Evolutionary conservation across 1,140 invertebrate species (phyloP).

Genomic region (Brachionus rotundiformis): DNA sequence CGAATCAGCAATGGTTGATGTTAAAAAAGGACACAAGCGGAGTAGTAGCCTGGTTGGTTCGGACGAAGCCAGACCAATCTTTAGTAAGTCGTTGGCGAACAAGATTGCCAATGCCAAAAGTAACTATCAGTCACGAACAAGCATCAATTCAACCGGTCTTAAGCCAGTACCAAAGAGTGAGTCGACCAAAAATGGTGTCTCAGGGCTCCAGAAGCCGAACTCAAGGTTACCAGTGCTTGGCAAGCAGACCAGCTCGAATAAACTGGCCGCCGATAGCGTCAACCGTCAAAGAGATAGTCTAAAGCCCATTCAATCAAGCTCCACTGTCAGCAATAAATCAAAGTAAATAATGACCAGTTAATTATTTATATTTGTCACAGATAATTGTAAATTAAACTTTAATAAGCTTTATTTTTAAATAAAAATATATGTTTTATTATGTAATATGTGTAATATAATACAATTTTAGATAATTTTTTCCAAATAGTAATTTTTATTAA

Average conservation of each 20-base stretch:
- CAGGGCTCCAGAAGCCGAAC: neutral
- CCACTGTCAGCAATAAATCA: neutral
- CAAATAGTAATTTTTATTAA: too few species aligned
- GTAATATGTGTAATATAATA: neutral
- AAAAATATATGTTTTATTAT: neutral
- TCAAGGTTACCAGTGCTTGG: neutral
- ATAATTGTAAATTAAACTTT: neutral
- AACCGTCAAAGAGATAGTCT: neutral
- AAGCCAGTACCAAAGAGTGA: neutral
- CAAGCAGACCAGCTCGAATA: neutral
- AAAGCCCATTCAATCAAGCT: neutral
- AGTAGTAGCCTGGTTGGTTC: neutral
- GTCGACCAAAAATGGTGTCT: neutral
- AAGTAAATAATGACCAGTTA: neutral
- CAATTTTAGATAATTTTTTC: neutral
- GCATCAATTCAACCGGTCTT: neutral
- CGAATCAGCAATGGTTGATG: neutral
- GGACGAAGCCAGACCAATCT: slow-evolving; percentile 10
- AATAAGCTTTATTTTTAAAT: slow-evolving; percentile 4
- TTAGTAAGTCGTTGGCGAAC: slow-evolving; percentile 46
- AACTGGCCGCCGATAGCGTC: neutral
- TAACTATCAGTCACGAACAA: neutral
- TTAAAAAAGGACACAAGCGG: neutral
- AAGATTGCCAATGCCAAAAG: slow-evolving; percentile 50
- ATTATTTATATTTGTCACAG: neutral